Conservation (phyloP, 2,888 invertebrate genomes). For the Sceliomorpha sp. region DNA sequence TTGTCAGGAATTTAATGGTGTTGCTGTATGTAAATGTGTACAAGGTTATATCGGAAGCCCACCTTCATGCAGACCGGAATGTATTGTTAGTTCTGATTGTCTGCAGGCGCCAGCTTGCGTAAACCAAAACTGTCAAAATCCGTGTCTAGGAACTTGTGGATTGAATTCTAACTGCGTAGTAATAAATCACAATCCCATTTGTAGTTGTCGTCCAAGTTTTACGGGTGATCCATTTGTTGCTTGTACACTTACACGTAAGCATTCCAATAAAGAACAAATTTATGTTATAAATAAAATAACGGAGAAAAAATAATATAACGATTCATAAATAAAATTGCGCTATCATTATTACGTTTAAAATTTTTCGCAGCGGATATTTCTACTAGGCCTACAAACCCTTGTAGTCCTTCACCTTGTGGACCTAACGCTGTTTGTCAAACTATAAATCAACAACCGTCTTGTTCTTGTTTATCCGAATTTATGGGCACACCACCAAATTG, state of each 20-base stretch:
- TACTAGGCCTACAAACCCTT: constrained; percentile 83
- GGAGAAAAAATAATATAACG: too few relatives aligned
- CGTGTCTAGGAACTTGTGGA: constrained; percentile 88
- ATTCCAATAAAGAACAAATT: too few relatives aligned
- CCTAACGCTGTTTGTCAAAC: constrained; percentile 88
- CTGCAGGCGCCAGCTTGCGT: constrained; percentile 82
- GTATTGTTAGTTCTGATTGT: constrained; percentile 82
- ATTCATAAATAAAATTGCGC: too few relatives aligned
- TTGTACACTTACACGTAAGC: constrained; percentile 79
- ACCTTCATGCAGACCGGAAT: constrained; percentile 88
- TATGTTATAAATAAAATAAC: too few relatives aligned
- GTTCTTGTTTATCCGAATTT: constrained; percentile 86
- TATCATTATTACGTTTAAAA: too few relatives aligned
- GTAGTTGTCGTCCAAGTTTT: constrained; percentile 83
- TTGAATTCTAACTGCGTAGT: constrained; percentile 86
- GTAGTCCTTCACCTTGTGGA: constrained; percentile 90
- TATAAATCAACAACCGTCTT: constrained; percentile 85
- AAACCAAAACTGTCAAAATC: constrained; percentile 90
- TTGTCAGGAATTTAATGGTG: constrained; percentile 85
- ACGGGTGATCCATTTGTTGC: constrained; percentile 82
- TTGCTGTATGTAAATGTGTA: constrained; percentile 91
- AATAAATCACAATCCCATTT: constrained; percentile 87
- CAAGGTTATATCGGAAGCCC: constrained; percentile 89
- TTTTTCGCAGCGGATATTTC: constrained; percentile 62
- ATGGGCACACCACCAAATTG: constrained; percentile 88